Conservation (phyloP, 2,797 vertebrate genomes). For the Ctenochaetus hawaiiensis region DNA sequence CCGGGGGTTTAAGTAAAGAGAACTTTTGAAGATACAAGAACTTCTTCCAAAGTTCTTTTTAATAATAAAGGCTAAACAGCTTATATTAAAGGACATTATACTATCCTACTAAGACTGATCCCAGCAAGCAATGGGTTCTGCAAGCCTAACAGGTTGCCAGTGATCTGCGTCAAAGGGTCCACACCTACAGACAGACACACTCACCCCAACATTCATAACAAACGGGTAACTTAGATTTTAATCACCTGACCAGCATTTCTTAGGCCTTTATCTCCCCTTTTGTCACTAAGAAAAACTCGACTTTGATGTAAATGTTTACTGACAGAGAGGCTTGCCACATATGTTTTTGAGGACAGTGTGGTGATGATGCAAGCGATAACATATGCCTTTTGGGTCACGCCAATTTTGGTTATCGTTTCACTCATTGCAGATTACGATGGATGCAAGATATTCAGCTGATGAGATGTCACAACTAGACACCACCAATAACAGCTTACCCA, state of each 20-base stretch:
- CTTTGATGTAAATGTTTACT: neutral
- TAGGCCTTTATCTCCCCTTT: neutral
- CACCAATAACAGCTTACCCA: neutral
- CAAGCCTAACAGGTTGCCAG: constrained; percentile 11
- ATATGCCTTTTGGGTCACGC: too few relatives aligned
- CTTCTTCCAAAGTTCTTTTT: neutral
- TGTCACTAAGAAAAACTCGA: constrained; percentile 11
- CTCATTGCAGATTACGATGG: neutral
- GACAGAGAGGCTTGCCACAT: neutral
- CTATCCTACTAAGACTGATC: neutral
- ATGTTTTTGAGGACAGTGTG: neutral
- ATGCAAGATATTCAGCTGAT: constrained; percentile 6
- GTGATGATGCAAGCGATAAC: constrained; percentile 9
- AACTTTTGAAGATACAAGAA: neutral
- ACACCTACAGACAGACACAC: constrained; percentile 32
- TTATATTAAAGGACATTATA: neutral
- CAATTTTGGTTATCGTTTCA: constrained; percentile 4
- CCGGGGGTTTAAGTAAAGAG: neutral
- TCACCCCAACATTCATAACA: neutral
- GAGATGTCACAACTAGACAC: neutral
- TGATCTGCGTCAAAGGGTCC: constrained; percentile 14
- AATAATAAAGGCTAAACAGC: neutral
- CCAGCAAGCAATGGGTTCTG: constrained; percentile 24
- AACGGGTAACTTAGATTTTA: neutral
- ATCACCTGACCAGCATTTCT: constrained; percentile 23